Evolutionary conservation across 2,888 invertebrate genomes (phyloP).

Genomic region (Amphipoea oculea): DNA sequence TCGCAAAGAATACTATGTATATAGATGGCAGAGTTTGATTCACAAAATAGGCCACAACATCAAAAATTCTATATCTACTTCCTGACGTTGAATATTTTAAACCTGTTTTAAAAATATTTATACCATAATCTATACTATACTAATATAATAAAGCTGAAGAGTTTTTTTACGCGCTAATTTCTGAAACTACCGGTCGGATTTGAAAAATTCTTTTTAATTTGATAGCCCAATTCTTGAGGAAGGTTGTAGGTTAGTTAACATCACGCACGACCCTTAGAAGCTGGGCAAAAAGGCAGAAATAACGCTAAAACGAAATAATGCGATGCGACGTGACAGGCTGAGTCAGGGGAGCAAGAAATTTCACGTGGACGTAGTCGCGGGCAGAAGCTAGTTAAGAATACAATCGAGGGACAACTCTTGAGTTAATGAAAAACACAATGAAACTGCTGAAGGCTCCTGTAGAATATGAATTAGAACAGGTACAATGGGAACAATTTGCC

Average conservation of each 20-base stretch:
- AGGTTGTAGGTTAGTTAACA: not conserved
- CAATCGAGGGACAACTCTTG: not conserved
- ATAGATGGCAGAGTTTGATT: no score
- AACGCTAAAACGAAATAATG: not conserved
- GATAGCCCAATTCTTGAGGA: not conserved
- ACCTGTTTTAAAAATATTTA: no score
- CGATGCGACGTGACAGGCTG: not conserved
- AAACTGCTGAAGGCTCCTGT: not conserved
- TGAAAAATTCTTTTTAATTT: not conserved
- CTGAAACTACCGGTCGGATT: not conserved
- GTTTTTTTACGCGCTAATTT: not conserved
- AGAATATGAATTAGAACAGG: conserved; percentile 15
- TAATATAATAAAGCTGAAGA: not conserved
- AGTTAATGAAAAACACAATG: conserved; percentile 10
- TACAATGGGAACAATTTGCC: conserved; percentile 1
- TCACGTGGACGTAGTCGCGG: no score
- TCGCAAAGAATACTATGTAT: no score
- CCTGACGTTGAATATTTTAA: no score
- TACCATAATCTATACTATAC: no score
- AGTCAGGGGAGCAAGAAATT: not conserved
- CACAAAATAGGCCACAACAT: no score
- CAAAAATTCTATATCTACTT: no score
- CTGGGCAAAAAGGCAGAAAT: not conserved
- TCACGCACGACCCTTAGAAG: not conserved
- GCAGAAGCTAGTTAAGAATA: not conserved